Conservation (phyloP, 2,888 invertebrate genomes). For the Barypeithes pellucidus region DNA sequence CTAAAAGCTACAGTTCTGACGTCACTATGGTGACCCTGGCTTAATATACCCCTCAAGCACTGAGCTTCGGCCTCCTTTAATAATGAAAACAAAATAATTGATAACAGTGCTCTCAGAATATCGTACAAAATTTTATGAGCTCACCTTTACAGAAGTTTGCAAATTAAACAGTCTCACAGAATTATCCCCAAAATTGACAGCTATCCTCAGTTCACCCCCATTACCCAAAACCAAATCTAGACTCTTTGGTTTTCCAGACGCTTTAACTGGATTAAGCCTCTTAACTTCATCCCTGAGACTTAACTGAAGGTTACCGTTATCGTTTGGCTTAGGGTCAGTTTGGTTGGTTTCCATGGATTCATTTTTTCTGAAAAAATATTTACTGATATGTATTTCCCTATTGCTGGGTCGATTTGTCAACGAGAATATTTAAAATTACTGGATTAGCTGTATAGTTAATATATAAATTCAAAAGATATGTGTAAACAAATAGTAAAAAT, state of each 20-base stretch:
- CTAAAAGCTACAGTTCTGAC: slow-evolving; percentile 91
- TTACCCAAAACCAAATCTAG: slow-evolving; percentile 81
- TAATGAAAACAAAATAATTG: not conserved
- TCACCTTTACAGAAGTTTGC: slow-evolving; percentile 68
- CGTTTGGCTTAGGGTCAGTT: slow-evolving; percentile 60
- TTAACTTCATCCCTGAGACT: slow-evolving; percentile 83
- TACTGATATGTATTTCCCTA: too few relatives aligned
- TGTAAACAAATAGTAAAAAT: too few relatives aligned
- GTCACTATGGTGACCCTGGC: slow-evolving; percentile 92
- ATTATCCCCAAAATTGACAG: slow-evolving; percentile 82
- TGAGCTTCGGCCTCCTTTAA: slow-evolving; percentile 72
- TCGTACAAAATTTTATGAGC: too few relatives aligned
- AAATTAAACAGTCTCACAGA: slow-evolving; percentile 81
- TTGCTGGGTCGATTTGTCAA: too few relatives aligned
- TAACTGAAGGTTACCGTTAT: slow-evolving; percentile 62
- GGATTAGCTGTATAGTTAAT: too few relatives aligned
- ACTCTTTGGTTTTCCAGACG: slow-evolving; percentile 81
- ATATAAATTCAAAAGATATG: too few relatives aligned
- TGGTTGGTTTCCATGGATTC: slow-evolving; percentile 59
- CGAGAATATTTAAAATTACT: too few relatives aligned
- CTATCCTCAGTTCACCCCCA: slow-evolving; percentile 81
- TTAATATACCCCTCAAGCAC: slow-evolving; percentile 77
- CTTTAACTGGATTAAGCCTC: slow-evolving; percentile 78
- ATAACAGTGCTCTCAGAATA: too few relatives aligned
- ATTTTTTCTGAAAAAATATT: slow-evolving; percentile 59